These are phyloP conservation scores for Aphis craccivora DNA, from an alignment of 1,140 invertebrate genomes.

Conservation along the genomic window DNA sequence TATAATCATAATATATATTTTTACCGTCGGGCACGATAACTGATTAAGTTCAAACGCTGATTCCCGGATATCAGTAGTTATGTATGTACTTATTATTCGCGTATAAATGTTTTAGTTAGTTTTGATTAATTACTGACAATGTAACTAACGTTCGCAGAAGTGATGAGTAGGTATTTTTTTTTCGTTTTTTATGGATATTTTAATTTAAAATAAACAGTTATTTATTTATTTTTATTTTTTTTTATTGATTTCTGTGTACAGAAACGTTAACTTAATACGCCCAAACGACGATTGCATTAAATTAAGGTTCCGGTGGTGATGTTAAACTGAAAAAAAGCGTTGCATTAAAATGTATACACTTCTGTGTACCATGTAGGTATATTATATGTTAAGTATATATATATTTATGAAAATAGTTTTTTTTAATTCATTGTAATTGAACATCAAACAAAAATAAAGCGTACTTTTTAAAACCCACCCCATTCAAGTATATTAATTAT, in stretches of 20 bases:
- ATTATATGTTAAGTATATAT: not conserved
- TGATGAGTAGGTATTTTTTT: not conserved
- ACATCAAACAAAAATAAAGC: not conserved
- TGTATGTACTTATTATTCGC: not conserved
- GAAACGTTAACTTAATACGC: not conserved
- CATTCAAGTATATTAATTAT: not conserved
- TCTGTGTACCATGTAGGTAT: not conserved
- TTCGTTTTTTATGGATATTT: not conserved
- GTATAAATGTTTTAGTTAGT: not conserved
- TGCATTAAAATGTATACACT: not conserved
- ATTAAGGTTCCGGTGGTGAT: not conserved
- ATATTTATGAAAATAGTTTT: not conserved
- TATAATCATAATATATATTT: not conserved
- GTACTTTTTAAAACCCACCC: not conserved
- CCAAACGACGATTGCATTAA: not conserved
- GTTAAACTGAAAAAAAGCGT: not conserved
- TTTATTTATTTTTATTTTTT: not conserved
- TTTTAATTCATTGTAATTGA: not conserved
- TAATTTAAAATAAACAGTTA: not conserved
- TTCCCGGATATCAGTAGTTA: not conserved
- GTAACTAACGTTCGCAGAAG: not conserved
- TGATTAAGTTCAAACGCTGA: not conserved
- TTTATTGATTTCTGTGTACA: not conserved
- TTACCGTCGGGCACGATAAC: not conserved
- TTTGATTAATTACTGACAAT: not conserved